Conservation (phyloP, 2,797 vertebrate species). For the Simalia tracyae region DNA sequence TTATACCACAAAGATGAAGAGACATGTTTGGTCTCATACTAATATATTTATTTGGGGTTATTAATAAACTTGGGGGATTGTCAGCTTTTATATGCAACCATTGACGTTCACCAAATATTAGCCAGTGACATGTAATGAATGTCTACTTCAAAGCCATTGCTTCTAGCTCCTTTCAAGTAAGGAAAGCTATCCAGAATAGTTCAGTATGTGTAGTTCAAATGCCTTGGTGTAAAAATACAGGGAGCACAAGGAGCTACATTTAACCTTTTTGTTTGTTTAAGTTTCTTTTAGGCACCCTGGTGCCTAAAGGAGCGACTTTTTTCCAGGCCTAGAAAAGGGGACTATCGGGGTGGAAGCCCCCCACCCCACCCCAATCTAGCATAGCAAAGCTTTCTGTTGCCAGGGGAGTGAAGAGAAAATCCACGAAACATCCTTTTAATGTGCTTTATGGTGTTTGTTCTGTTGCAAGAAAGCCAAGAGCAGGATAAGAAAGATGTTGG, state of each 20-base stretch:
- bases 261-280: conserved; percentile 31
- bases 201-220: conserved; percentile 19
- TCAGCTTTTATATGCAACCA: not conserved
- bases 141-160: not conserved
- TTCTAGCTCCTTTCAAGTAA: not conserved
- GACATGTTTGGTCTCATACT: not conserved
- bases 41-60: not conserved
- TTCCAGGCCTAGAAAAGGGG: conserved; percentile 44
- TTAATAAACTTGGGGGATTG: not conserved
- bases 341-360: not conserved
- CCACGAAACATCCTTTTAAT: conserved; percentile 66
- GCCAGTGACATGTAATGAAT: not conserved
- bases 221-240: conserved; percentile 44
- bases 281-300: conserved; percentile 51
- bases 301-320: conserved; percentile 33
- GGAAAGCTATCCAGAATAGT: not conserved
- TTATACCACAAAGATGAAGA: not conserved
- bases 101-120: not conserved
- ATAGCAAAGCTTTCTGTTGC: conserved; percentile 53
- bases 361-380: not conserved
- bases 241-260: conserved; percentile 35
- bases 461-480: conserved; percentile 49
- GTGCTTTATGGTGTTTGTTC: conserved; percentile 65
- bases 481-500: conserved; percentile 52
- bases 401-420: conserved; percentile 55